Base-by-base conservation (phyloP, 2,888 invertebrate species). In the Eupithecia vulgata region DNA sequence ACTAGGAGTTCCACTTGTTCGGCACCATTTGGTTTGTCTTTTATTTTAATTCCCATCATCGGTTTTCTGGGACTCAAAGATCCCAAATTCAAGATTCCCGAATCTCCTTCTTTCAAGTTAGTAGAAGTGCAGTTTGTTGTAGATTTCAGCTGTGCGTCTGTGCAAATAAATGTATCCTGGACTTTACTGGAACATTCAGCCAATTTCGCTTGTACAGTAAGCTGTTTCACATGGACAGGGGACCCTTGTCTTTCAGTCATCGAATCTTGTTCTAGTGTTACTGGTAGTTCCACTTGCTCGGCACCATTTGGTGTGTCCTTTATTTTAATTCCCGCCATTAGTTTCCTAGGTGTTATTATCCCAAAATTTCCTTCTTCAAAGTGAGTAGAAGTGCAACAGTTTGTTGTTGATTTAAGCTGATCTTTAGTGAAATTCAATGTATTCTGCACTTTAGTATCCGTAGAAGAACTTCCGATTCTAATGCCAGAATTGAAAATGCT, bases 271-370 rank as follows among this genome's bases (percentile, higher is more conserved):
- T 59, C 37, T n/a, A 15, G 52, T 65, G 72, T 68, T 45, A 70
- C 73, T 42, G 76, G 67, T 40, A 40, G 57, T 48, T 75, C 77
- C 4, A 68, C 68, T 48, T 73, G 77, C 40, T 72, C 57, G 52
- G 13, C 34, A 35, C 74, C 48, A 70, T 65, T 52, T 17, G 70
- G 61, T 40, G 71, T 52, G 30, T 76, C 74, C 30, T 52, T 70
- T 10, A 88, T 88, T 78, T 76, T 84, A 68, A 91, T 90, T 40
- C 89, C 88, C 70, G 82, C 73, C 6, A 83, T 80, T 77, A 77
- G 87, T 17, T 77, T 68, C 75, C 82, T 82, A 40, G 86, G 82
- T 59, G 76, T 74, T 61, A 86, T 76, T 13, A 79, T 80, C 80
- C 80, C 82, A 13, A 78, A 75, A 66, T 66, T 70, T 71, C 74